These are phyloP conservation scores for Sphaerophoria rueppellii DNA, from an alignment of 2,888 invertebrate species.

Conservation along the genomic window DNA sequence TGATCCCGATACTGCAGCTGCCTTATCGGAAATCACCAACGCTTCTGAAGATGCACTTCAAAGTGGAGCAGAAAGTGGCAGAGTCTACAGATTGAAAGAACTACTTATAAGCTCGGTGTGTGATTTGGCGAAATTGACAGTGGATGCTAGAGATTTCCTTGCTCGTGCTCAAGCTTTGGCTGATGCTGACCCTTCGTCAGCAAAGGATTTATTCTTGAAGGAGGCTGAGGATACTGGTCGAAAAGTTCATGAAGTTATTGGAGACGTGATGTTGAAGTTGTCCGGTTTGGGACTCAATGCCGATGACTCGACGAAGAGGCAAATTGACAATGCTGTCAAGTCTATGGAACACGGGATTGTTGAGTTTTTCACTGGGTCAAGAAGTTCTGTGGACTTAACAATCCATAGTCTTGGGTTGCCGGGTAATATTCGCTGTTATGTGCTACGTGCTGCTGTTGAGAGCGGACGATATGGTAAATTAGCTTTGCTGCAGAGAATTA, in stretches of 20 bases:
- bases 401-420: neutral
- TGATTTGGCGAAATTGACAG: neutral
- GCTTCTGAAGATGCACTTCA: neutral
- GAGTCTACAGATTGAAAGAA: neutral
- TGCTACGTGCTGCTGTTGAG: neutral
- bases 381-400: neutral
- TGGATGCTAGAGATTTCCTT: neutral
- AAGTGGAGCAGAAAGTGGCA: neutral
- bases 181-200: neutral
- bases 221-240: neutral
- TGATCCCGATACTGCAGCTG: neutral
- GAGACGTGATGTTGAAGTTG: neutral
- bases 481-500: neutral
- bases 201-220: neutral
- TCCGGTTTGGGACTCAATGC: neutral
- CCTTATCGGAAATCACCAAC: neutral
- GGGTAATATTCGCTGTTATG: neutral
- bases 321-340: neutral
- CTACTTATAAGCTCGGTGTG: neutral
- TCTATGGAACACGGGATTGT: neutral
- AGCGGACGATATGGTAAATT: neutral
- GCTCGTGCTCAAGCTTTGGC: neutral
- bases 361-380: neutral
- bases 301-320: neutral
- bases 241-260: neutral